Base-by-base conservation (phyloP, 2,888 invertebrate species). In the Siphlonurus alternatus region DNA sequence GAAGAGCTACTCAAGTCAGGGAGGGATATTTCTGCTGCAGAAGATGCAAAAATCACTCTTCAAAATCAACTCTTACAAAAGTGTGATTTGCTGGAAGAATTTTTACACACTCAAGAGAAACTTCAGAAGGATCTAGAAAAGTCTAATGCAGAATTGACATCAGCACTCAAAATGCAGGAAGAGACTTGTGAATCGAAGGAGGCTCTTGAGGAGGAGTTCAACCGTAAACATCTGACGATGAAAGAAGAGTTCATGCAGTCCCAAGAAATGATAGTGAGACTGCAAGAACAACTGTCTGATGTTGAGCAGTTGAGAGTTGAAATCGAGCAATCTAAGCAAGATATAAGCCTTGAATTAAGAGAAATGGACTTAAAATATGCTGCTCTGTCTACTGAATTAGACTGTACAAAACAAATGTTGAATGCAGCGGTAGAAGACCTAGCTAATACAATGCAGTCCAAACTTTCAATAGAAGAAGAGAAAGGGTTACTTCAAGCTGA, bases 11-110 rank as follows among this genome's bases (percentile, higher is more conserved):
- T 38, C 15, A 15, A 38, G 15, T 5, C 38, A 10, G 15, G 5
- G 38, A 38, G 7, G 5, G 5, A 10, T 5, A 15, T 38, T 10
- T 5, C 38, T 10, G 15, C 7, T 38, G 5, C 22, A 22, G 56
- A 56, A 22, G 56, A n/a, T 10, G 56, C n/a, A 3, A 56, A 56
- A 22, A 56, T 10, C n/a, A 7, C n/a, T 7, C 22, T 56, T 10
- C 56, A 56, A 22, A 56, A 56, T 20, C 56, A 56, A 20, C 56
- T 56, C 7, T 22, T 56, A 20, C 56, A 56, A n/a, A 56, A 56
- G 56, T 56, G 56, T 22, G 56, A 56, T n/a, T 56, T 56, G 56
- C n/a, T 56, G 5, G 56, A 56, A 56, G 56, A 56, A 22, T 56
- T 56, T n/a, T n/a, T 22, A 20, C 5, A n/a, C 20, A 22, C 5